Percentiles rank a stretch among this genome's conserved stretches.
These are phyloP conservation scores for Amiota mariae DNA, from an alignment of 2,888 invertebrate species.

Conservation along the genomic window DNA sequence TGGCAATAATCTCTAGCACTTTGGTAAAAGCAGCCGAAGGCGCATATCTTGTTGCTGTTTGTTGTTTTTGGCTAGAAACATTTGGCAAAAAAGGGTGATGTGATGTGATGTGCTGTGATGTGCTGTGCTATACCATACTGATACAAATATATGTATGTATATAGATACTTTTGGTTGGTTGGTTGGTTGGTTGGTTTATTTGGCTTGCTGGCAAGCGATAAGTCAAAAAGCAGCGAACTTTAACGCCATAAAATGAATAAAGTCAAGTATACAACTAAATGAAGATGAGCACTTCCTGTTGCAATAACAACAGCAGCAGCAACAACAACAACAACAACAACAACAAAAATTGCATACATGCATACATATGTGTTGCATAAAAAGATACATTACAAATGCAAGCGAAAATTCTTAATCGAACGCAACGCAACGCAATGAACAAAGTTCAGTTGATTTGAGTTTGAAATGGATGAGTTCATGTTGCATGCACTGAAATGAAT, in stretches of 20 bases:
- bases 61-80: conserved; percentile 3
- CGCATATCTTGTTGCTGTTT: conserved; percentile 18
- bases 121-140: background rate
- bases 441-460: background rate
- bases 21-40: conserved; percentile 25
- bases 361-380: background rate
- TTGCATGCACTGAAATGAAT: conserved; percentile 42
- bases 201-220: background rate
- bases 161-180: too few species aligned
- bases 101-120: background rate
- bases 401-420: conserved; percentile 65
- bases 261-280: conserved; percentile 52
- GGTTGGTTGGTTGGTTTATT: too few species aligned
- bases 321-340: conserved; percentile 17
- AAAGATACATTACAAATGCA: conserved; percentile 24
- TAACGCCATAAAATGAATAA: conserved; percentile 37
- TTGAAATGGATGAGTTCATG: conserved; percentile 56
- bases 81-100: background rate
- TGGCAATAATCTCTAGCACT: conserved; percentile 53
- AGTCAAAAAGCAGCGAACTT: background rate
- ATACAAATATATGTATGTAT: background rate
- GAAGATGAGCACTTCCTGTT: conserved; percentile 67
- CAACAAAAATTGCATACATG: conserved; percentile 30
- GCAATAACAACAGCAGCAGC: conserved; percentile 56
- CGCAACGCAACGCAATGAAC: conserved; percentile 52